Evolutionary conservation across 1,140 invertebrate species (phyloP).

Genomic region (Lordiphosa stackelbergi): DNA sequence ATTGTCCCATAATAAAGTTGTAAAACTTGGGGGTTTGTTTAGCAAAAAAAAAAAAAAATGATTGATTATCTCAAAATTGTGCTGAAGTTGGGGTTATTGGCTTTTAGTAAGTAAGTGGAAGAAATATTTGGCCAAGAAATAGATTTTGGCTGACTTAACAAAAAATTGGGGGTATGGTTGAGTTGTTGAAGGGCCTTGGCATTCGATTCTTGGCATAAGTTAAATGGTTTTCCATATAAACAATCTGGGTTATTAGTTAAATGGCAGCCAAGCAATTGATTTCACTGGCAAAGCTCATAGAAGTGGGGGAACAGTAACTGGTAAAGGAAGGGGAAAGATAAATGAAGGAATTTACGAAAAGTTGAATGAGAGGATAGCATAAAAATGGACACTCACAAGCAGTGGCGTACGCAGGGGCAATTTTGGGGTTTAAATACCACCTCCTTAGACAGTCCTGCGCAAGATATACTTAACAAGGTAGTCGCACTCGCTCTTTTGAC

Average conservation of each 20-base stretch:
- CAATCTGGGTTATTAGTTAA: slow-evolving; percentile 53
- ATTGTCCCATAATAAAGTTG: slow-evolving; percentile 59
- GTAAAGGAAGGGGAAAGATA: neutral
- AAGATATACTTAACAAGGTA: no score
- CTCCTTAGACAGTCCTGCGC: no score
- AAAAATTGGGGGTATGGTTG: neutral
- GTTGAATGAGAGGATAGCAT: neutral
- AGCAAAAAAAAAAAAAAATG: slow-evolving; percentile 41
- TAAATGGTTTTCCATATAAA: slow-evolving; percentile 26
- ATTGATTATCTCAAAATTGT: slow-evolving; percentile 56
- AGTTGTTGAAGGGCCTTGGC: slow-evolving; percentile 2
- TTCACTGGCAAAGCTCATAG: slow-evolving; percentile 20
- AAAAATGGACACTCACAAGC: no score
- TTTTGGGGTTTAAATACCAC: no score
- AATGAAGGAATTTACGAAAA: slow-evolving; percentile 8
- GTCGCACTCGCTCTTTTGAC: no score
- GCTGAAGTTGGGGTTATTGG: slow-evolving; percentile 42
- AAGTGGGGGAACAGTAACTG: neutral
- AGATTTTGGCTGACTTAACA: slow-evolving; percentile 33
- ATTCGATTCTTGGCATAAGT: slow-evolving; percentile 39
- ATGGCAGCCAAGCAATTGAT: slow-evolving; percentile 48
- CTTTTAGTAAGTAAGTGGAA: slow-evolving; percentile 3
- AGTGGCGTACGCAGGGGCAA: no score
- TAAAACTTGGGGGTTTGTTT: slow-evolving; percentile 49
- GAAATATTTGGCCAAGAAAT: slow-evolving; percentile 29